phyloP scores from a whole-genome alignment of 2,113 vertebrate genomes.

The Ammodytes marinus region DNA sequence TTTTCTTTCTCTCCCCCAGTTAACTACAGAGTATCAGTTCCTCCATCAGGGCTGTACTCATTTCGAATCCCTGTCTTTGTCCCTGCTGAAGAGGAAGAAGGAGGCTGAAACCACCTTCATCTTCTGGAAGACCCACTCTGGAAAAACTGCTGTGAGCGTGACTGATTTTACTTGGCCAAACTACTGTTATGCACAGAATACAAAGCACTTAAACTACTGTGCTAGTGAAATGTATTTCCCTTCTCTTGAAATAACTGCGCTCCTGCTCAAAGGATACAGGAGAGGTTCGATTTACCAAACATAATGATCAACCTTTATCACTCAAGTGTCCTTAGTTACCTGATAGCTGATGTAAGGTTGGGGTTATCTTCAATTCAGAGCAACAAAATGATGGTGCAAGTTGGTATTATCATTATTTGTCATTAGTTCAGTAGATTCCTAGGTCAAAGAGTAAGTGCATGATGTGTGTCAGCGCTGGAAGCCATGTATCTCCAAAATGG shows the following conservation, averaged over 20 bases:
- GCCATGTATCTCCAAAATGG: background rate
- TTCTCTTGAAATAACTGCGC: background rate
- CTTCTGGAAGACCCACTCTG: conserved; percentile 96
- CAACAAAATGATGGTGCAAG: background rate
- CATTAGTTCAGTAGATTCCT: background rate
- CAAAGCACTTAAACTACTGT: conserved; percentile 3
- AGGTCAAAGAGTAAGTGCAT: background rate
- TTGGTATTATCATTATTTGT: background rate
- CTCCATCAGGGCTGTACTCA: conserved; percentile 90
- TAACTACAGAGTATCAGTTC: conserved; percentile 91
- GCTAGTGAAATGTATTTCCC: conserved; percentile 15
- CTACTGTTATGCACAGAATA: background rate
- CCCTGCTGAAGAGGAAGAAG: conserved; percentile 90
- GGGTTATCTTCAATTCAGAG: background rate
- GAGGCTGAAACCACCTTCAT: conserved; percentile 93
- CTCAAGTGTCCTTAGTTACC: background rate
- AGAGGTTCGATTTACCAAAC: background rate
- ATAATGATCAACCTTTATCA: background rate
- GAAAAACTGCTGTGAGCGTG: conserved; percentile 90
- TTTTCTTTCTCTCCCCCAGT: conserved; percentile 39
- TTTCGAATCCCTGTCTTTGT: conserved; percentile 90
- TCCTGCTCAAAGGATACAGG: background rate
- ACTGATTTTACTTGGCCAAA: background rate
- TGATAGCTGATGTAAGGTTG: background rate
- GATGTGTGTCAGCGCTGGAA: background rate